Evolutionary conservation across 2,113 vertebrate genomes (phyloP).

Genomic region (Candoia aspera): DNA sequence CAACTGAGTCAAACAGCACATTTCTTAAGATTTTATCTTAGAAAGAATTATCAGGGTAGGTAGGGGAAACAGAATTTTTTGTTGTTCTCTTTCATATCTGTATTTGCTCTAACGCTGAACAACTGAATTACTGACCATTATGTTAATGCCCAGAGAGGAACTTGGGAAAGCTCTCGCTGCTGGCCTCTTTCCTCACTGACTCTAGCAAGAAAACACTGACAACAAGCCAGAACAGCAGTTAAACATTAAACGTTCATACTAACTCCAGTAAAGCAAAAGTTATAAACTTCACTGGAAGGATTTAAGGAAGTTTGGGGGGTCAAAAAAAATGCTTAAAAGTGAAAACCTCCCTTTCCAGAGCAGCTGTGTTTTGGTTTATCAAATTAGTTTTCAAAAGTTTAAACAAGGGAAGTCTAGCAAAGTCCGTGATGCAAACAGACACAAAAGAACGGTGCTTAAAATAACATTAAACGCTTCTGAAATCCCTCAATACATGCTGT

Average conservation of each 20-base stretch:
- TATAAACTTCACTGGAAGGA: constrained; percentile 19
- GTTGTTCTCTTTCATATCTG: not conserved
- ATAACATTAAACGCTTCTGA: not conserved
- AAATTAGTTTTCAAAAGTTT: constrained; percentile 1
- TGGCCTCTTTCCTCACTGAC: constrained; percentile 9
- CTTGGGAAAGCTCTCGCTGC: not conserved
- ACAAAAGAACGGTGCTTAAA: not conserved
- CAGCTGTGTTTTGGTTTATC: constrained; percentile 2
- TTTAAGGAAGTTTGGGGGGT: not conserved
- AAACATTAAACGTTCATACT: constrained; percentile 35
- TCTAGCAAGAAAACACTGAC: constrained; percentile 21
- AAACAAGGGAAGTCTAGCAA: not conserved
- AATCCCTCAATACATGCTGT: not conserved
- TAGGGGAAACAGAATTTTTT: not conserved
- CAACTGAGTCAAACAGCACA: not conserved
- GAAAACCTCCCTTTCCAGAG: not conserved
- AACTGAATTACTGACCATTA: constrained; percentile 14
- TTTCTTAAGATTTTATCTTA: not conserved
- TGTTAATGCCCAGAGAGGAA: not conserved
- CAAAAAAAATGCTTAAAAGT: not conserved
- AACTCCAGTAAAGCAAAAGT: constrained; percentile 19
- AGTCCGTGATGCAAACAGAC: not conserved
- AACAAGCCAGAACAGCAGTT: constrained; percentile 30
- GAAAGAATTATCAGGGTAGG: not conserved
- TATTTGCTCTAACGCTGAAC: not conserved